Evolutionary conservation across 2,113 vertebrate genomes (phyloP).

Genomic region (Pteruthius melanotis): DNA sequence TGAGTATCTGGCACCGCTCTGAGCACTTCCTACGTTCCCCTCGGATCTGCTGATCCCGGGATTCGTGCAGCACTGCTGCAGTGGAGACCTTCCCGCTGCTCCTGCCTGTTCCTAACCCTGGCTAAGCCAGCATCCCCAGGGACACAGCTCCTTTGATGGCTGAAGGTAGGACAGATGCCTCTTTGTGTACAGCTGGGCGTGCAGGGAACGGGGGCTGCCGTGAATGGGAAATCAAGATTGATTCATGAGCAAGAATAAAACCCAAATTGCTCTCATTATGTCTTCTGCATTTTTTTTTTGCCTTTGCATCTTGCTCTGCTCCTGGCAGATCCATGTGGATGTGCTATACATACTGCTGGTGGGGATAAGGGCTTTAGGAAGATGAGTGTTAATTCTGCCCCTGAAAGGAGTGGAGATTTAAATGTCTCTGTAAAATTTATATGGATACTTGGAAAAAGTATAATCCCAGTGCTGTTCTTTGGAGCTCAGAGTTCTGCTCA

Average conservation of each 20-base stretch:
- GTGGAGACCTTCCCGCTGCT: background rate
- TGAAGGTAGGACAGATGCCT: slow-evolving; percentile 47
- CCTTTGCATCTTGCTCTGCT: background rate
- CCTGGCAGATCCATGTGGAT: background rate
- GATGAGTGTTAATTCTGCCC: background rate
- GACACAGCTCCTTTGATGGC: background rate
- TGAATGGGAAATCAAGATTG: slow-evolving; percentile 39
- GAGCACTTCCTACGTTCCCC: background rate
- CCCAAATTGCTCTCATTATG: slow-evolving; percentile 14
- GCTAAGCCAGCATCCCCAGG: background rate
- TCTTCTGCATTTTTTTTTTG: background rate
- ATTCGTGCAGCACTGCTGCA: slow-evolving; percentile 7
- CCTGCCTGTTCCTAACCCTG: background rate
- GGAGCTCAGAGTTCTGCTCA: background rate
- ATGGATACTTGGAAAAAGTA: background rate
- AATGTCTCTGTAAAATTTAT: background rate
- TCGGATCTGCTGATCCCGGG: slow-evolving; percentile 8
- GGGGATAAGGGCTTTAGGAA: background rate
- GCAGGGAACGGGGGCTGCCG: background rate
- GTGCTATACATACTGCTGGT: background rate
- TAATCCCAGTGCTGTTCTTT: background rate
- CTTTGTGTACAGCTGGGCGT: background rate
- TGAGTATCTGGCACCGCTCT: background rate
- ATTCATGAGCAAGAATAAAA: slow-evolving; percentile 38
- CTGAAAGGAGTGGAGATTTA: background rate